Evolutionary conservation across 2,113 vertebrate species (phyloP).

Genomic region (Orthochromis indermauri): DNA sequence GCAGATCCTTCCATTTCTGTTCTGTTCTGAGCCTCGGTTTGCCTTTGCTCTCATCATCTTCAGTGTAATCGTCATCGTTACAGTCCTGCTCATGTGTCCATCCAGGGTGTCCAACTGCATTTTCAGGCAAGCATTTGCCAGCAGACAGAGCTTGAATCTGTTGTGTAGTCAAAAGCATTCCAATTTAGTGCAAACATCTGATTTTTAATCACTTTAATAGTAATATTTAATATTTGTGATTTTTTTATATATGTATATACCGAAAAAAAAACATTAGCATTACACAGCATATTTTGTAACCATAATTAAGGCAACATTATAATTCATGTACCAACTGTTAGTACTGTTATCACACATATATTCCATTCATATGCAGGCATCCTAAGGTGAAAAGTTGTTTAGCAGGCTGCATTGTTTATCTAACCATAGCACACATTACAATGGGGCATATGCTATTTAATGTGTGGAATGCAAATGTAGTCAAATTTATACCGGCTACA

Average conservation of each 20-base stretch:
- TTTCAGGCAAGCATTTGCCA: neutral
- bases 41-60: neutral
- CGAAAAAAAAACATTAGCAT: accelerated
- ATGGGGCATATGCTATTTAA: neutral
- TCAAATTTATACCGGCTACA: neutral
- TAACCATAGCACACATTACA: neutral
- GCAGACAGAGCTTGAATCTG: neutral
- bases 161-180: neutral
- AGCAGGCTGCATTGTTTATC: neutral
- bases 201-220: neutral
- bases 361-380: neutral
- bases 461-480: neutral
- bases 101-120: neutral
- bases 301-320: neutral
- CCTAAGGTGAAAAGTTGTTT: neutral
- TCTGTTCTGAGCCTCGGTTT: neutral
- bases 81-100: neutral
- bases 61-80: neutral
- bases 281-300: neutral
- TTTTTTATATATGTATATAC: neutral
- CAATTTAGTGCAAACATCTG: neutral
- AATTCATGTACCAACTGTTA: neutral
- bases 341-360: neutral
- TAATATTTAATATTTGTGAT: neutral
- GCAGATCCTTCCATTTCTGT: neutral